Evolutionary conservation across 2,888 invertebrate species (phyloP), one percentile per base, ranked within the genome.

Genomic region (Cheilosia scutellata): DNA sequence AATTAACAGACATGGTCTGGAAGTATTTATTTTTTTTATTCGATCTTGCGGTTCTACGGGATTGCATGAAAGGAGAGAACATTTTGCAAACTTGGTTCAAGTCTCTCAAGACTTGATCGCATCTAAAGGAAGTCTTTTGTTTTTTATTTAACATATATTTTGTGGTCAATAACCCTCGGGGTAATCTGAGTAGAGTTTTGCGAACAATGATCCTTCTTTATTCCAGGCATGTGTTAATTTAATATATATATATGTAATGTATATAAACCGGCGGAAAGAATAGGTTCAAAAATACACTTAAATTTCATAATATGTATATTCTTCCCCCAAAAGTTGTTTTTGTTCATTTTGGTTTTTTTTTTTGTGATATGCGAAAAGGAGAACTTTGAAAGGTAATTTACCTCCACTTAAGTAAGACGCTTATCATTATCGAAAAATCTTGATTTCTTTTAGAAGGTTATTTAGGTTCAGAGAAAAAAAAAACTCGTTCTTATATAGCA

Each of bases 161-260:
- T 66, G 72, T 62, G 82, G 82, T 72, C 78, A 82, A 72, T 82
- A 77, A 82, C 71, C 82, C 37, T 44, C 20, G 16, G 53, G 13
- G 72, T 65, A 79, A 79, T 71, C 63, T 40, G 58, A 72, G 79
- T 53, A 72, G 31, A 65, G 25, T 13, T 62, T 27, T 57, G 27
- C 49, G 33, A 74, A 74, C 42, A 42, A 27, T 42, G 25, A 27
- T 29, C 53, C 47, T 62, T 60, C 47, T 66, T 66, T 62, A 40
- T 62, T 68, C n/a, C 47, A 40, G 13, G 37, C 51, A 27, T 51
- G 51, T 51, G 25, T 40, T 33, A 40, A 65, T 51, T 65, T 42
- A 42, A 53, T 40, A 40, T 49, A 40, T 40, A 27, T 27, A 58
- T 44, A 31, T 7, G 13, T 42, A 2, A 16, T 47, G 16, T 5